Conservation (phyloP, 1,140 invertebrate genomes). For the Pseudomyrmex dendroicus region DNA sequence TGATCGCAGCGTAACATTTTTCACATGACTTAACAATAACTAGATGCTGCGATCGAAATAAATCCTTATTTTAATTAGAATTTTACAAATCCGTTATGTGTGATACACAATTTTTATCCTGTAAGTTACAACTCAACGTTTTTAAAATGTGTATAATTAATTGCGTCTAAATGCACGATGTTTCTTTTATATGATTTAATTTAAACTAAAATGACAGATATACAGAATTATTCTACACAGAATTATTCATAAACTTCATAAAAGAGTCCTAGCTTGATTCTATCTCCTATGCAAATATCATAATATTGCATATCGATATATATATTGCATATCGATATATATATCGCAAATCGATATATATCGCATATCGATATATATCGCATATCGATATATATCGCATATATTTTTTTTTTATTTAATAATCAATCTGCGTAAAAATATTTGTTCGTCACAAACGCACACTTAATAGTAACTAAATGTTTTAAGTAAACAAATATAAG, state of each 20-base stretch:
- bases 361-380: no score
- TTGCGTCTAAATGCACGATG: no score
- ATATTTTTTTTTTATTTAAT: conserved; percentile 7
- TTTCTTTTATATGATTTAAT: no score
- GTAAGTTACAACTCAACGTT: neutral
- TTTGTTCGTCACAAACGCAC: neutral
- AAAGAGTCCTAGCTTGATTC: neutral
- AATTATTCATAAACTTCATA: neutral
- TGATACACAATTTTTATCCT: neutral
- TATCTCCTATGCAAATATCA: no score
- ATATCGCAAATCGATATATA: no score
- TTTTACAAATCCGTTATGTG: neutral
- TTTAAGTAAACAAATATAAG: conserved; percentile 6
- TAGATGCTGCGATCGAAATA: neutral
- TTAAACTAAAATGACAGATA: no score
- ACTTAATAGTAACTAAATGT: conserved; percentile 36
- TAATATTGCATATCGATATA: no score
- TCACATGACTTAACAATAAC: neutral
- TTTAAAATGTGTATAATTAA: no score
- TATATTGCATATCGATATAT: no score
- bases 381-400: neutral
- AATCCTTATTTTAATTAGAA: neutral
- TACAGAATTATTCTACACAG: no score
- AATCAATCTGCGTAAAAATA: neutral
- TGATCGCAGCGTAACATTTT: neutral